Percentiles rank a stretch among this genome's conserved stretches.
These are phyloP conservation scores for Proctacanthus coquilletti DNA, from an alignment of 1,140 invertebrate genomes.

Conservation along the genomic window DNA sequence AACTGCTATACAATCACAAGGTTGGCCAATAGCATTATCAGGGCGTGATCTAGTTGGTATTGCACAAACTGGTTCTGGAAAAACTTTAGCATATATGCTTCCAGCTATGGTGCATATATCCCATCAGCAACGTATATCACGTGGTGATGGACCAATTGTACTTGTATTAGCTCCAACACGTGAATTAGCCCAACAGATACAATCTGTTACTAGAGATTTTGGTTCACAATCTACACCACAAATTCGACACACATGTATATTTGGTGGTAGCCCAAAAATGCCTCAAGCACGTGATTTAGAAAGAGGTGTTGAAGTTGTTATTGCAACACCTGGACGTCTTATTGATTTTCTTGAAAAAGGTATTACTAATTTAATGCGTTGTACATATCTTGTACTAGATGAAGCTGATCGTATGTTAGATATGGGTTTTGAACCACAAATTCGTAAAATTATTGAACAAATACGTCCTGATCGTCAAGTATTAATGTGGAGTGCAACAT, in stretches of 20 bases:
- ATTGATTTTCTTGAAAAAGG: slow-evolving; percentile 93
- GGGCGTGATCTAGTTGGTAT: slow-evolving; percentile 89
- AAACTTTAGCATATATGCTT: slow-evolving; percentile 76
- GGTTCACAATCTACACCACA: slow-evolving; percentile 53
- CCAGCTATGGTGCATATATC: slow-evolving; percentile 61
- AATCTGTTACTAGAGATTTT: slow-evolving; percentile 85
- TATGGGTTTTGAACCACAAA: slow-evolving; percentile 99
- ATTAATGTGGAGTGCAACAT: slow-evolving; percentile 98
- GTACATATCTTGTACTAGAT: slow-evolving; percentile 92
- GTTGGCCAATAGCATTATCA: slow-evolving; percentile 85
- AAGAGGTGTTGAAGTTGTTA: slow-evolving; percentile 79
- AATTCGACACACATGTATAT: slow-evolving; percentile 87
- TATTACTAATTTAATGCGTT: slow-evolving; percentile 77
- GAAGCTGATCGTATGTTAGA: slow-evolving; percentile 82
- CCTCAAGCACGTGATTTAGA: slow-evolving; percentile 85
- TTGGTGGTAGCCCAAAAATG: slow-evolving; percentile 91
- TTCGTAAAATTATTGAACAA: slow-evolving; percentile 93
- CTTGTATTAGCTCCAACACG: slow-evolving; percentile 89
- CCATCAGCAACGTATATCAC: slow-evolving; percentile 47
- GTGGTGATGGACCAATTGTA: slow-evolving; percentile 84
- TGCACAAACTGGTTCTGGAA: slow-evolving; percentile 87
- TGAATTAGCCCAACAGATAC: slow-evolving; percentile 94
- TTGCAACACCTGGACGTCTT: slow-evolving; percentile 91
- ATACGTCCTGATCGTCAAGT: slow-evolving; percentile 90
- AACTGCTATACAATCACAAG: slow-evolving; percentile 75